phyloP scores from a whole-genome alignment of 2,797 vertebrate species.

The Anolis apletophallus region DNA sequence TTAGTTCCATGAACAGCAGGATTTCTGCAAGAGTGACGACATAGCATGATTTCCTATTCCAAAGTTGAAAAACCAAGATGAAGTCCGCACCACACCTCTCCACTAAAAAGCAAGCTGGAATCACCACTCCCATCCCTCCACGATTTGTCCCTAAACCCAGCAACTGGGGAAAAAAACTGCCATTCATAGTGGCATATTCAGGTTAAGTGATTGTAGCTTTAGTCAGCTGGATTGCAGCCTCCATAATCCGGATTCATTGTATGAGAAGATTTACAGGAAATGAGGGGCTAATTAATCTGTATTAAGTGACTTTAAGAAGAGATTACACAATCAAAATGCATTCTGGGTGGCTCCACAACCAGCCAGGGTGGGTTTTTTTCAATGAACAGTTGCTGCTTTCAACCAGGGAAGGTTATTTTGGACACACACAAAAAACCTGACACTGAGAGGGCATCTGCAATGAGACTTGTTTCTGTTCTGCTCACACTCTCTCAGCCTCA shows the following conservation, averaged over 20 bases:
- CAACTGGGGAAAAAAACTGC: background rate
- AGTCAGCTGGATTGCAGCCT: background rate
- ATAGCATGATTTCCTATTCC: background rate
- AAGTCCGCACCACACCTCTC: background rate
- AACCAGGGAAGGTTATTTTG: too few species aligned
- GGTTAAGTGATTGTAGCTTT: background rate
- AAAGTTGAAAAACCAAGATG: background rate
- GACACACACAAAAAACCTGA: too few species aligned
- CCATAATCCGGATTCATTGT: background rate
- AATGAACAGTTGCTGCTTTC: too few species aligned
- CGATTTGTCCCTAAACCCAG: background rate
- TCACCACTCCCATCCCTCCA: too few species aligned
- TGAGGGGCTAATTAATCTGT: background rate
- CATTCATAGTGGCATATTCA: background rate
- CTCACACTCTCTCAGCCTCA: too few species aligned
- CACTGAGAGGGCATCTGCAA: background rate
- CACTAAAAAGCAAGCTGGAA: background rate
- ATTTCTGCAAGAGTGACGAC: background rate
- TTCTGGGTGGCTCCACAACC: background rate
- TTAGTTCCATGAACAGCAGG: background rate
- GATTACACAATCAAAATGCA: background rate
- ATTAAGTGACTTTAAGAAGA: background rate
- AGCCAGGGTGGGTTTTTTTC: background rate
- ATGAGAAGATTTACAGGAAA: background rate
- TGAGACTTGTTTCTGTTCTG: background rate